These are phyloP conservation scores for Mus musculus DNA, from an alignment of 2,113 vertebrate species.

Conservation along the genomic window GRCm39 chr5:76014001-76014500, in stretches of 20 bases:
- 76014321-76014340: too few species aligned
- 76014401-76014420: neutral
- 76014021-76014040: neutral
- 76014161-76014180: neutral
- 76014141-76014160: neutral
- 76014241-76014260: neutral
- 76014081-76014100: neutral
- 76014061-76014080: neutral
- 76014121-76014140: neutral
- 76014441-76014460: neutral
- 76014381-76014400: neutral
- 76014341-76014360: neutral
- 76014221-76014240: neutral
- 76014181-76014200: neutral
- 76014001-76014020: neutral
- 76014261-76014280: neutral
- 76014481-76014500: neutral
- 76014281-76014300: neutral
- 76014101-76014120: neutral
- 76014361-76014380: rapidly evolving
- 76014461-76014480: neutral
- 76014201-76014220: neutral
- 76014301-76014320: neutral
- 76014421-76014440: neutral
- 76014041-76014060: neutral